Evolutionary conservation across 2,888 invertebrate genomes (phyloP).

Genomic region (Drosophila longiperda): DNA sequence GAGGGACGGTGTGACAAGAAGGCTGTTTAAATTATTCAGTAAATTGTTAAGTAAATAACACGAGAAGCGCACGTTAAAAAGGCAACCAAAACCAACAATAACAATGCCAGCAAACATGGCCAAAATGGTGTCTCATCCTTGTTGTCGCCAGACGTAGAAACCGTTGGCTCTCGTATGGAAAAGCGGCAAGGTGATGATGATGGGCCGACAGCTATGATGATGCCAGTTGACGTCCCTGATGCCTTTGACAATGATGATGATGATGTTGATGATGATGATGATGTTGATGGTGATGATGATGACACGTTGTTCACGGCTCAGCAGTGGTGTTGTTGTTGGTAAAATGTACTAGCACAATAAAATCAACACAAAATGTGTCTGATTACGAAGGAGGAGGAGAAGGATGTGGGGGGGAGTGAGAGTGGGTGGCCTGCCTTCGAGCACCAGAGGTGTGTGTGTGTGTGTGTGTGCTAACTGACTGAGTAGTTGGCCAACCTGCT

Average conservation of each 20-base stretch:
- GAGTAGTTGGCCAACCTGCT: neutral
- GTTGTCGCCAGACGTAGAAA: conserved; percentile 30
- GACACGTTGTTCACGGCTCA: conserved; percentile 65
- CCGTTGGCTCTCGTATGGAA: conserved; percentile 42
- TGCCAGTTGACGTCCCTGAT: conserved; percentile 14
- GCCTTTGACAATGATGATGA: conserved; percentile 15
- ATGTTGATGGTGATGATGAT: conserved; percentile 38
- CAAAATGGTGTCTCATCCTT: conserved; percentile 36
- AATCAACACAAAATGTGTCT: conserved; percentile 63
- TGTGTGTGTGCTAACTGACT: conserved; percentile 17
- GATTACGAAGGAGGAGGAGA: neutral
- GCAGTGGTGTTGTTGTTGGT: conserved; percentile 50
- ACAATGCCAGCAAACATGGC: conserved; percentile 34
- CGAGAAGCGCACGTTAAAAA: conserved; percentile 67
- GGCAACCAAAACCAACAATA: conserved; percentile 48
- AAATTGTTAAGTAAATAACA: conserved; percentile 82
- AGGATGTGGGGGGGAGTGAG: neutral
- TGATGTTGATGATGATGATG: conserved; percentile 22
- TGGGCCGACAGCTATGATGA: conserved; percentile 32
- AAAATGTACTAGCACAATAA: conserved; percentile 63
- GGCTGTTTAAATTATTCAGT: conserved; percentile 78
- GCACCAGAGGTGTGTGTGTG: conserved; percentile 33
- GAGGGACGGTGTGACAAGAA: neutral
- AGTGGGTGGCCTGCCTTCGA: conserved; percentile 7
- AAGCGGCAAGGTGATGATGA: conserved; percentile 39